A percentile compares a stretch with the other conserved stretches of the same genome.
phyloP scores from a whole-genome alignment of 2,113 vertebrate genomes.

The Megaptera novaeangliae region DNA sequence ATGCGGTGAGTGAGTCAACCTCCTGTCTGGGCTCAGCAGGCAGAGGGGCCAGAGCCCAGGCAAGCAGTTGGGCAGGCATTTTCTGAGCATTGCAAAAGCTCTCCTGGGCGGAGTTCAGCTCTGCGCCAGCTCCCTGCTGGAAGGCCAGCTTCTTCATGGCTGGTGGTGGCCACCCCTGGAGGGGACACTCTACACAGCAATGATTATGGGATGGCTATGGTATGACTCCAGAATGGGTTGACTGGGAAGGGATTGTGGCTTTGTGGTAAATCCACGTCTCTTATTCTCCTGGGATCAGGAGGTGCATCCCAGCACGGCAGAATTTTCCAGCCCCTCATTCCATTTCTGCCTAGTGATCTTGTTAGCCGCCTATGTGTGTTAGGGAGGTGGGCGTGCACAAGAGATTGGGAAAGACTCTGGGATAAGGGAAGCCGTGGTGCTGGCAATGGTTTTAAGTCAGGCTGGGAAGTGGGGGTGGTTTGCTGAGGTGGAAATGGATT shows the following conservation, averaged over 20 bases:
- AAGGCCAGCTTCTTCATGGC: neutral
- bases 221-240: neutral
- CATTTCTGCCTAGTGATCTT: neutral
- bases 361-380: neutral
- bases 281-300: neutral
- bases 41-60: conserved; percentile 71
- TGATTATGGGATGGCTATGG: neutral
- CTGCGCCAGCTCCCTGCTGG: neutral
- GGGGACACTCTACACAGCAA: neutral
- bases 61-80: conserved; percentile 65
- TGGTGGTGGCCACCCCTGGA: neutral
- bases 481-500: neutral
- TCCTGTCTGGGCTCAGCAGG: conserved; percentile 75
- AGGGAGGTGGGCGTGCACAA: neutral
- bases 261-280: neutral
- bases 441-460: neutral
- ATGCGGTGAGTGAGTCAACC: conserved; percentile 75
- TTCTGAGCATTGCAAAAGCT: conserved; percentile 61
- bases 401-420: neutral
- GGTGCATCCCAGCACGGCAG: neutral
- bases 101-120: conserved; percentile 65
- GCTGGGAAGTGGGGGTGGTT: neutral
- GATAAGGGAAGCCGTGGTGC: neutral
- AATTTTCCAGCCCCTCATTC: neutral
- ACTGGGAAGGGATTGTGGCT: neutral